A percentile compares a stretch with the other conserved stretches of the same genome.
Conservation (phyloP, 2,113 vertebrate species). For the Eolophus roseicapilla region DNA sequence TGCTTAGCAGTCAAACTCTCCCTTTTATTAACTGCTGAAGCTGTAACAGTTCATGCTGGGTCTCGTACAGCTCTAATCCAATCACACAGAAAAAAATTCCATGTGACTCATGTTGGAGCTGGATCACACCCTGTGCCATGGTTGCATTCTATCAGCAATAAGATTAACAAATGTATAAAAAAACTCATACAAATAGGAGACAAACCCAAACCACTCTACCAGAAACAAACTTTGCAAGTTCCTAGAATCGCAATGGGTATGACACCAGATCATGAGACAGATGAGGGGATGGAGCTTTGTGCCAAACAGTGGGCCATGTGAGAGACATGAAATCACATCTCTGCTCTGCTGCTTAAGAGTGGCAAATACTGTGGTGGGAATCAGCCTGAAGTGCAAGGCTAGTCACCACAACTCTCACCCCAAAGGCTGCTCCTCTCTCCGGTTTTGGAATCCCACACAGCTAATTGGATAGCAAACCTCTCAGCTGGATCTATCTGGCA, state of each 20-base stretch:
- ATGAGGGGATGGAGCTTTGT: not conserved
- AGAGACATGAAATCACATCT: not conserved
- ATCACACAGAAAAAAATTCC: not conserved
- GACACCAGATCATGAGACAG: not conserved
- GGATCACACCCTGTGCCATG: not conserved
- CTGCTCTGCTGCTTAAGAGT: not conserved
- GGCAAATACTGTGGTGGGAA: not conserved
- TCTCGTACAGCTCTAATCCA: not conserved
- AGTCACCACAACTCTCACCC: not conserved
- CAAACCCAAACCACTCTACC: not conserved
- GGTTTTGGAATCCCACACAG: not conserved
- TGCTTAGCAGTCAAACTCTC: not conserved
- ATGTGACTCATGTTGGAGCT: not conserved
- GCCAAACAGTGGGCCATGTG: not conserved
- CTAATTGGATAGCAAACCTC: not conserved
- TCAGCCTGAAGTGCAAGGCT: rapidly evolving
- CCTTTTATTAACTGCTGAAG: not conserved
- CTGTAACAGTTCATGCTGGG: not conserved
- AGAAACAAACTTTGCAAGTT: conserved; percentile 10
- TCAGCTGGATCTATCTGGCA: not conserved
- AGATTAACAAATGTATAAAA: conserved; percentile 26
- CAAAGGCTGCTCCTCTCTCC: not conserved
- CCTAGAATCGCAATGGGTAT: rapidly evolving
- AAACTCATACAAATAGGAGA: not conserved
- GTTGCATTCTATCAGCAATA: not conserved